Conservation (phyloP, 2,113 vertebrate genomes). For the Pelvicachromis taeniatus region DNA sequence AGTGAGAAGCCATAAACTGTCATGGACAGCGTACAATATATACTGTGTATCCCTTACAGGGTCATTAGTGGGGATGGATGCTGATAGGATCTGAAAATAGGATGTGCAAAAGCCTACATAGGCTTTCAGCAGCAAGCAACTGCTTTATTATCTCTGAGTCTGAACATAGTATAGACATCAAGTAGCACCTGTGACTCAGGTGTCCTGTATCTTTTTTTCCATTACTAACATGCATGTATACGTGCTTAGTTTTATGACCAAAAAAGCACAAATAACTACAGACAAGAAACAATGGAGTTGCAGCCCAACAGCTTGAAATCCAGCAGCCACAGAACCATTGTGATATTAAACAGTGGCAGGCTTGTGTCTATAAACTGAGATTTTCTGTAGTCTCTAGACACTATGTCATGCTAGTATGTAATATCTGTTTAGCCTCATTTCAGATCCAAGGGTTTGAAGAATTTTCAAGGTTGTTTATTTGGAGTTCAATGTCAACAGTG, state of each 20-base stretch:
- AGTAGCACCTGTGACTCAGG: background rate
- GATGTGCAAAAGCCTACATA: background rate
- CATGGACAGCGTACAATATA: background rate
- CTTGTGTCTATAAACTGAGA: constrained; percentile 11
- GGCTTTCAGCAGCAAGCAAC: background rate
- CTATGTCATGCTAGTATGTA: background rate
- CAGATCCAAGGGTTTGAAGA: background rate
- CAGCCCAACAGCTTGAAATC: background rate
- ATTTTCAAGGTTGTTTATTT: background rate
- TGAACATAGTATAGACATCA: background rate
- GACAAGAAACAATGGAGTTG: background rate
- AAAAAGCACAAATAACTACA: background rate
- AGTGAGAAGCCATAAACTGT: constrained; percentile 11
- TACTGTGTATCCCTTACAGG: background rate
- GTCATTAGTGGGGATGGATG: background rate
- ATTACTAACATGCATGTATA: background rate
- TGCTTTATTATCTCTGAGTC: background rate
- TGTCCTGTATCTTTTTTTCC: background rate
- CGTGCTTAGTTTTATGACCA: background rate
- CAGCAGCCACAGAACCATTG: background rate
- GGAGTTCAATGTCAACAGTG: background rate
- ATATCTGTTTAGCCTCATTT: background rate
- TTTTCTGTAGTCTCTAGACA: constrained; percentile 13
- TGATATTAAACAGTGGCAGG: constrained; percentile 10
- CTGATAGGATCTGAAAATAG: background rate